Base-by-base conservation (phyloP, 1,140 invertebrate genomes). In the Hermatobates lingyangjiaoensis region DNA sequence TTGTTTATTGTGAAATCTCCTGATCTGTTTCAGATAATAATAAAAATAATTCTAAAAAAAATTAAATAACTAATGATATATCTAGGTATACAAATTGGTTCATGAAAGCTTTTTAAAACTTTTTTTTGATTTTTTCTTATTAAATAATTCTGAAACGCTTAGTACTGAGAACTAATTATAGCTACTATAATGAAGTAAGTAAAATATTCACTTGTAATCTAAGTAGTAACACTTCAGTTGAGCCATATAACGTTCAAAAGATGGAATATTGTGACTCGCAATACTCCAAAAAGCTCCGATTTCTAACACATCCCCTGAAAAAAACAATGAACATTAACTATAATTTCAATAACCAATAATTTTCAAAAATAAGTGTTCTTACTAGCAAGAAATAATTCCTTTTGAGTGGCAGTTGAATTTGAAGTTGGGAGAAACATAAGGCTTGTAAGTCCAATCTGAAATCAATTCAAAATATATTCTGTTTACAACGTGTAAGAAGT, bases 191-290 rank as follows among this genome's bases (percentile, higher is more conserved):
- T 12, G 12, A 49, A 18, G 24, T 15, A 4, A 45, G 27, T 18
- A 26, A 26, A 54, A 44, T 42, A 71, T 74, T 66, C 75, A 87
- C 74, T 88, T 88, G 65, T 95, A 97, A 72, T 97, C 92, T 64
- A 94, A 87, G 66, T 97, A 98, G 63, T 97, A 97, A 64, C 87
- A 89, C 68, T 97, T 97, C 21, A 98, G 66, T 67, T 97, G 93
- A 20, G 91, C 87, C 79, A 96, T 91, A 58, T 92, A 95, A 62
- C 91, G 73, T 65, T 97, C 92, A 69, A 97, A 98, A 0, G 88
- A 80, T 57, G 87, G 86, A 51, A 95, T 90, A 70, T 97, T 86
- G 68, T 88, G 83, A 23, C 73, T 79, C 24, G 81, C 81, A 55
- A 97, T 92, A 57, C 89, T 91, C 78, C 87, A 93, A 68, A 93